Base-by-base conservation (phyloP, 92 coral and sea anemone genomes). In the Siderastrea siderea region DNA sequence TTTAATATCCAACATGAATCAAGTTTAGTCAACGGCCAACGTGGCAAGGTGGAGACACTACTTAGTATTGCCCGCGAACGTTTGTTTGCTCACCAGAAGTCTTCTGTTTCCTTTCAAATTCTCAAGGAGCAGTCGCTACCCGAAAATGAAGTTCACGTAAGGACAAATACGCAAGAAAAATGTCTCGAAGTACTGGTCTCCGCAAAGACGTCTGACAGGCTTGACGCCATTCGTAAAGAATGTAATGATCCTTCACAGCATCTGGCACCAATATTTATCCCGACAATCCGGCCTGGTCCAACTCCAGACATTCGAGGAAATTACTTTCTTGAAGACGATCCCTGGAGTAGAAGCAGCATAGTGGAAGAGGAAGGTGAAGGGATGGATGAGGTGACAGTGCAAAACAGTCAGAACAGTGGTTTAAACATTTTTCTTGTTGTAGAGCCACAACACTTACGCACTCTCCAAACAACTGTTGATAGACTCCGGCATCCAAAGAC, bases 251-350 rank as follows among this genome's bases (percentile, higher is more conserved):
- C 84, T 44, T 51, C 13, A 50, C 49, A 71, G 3, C 80, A 91
- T 57, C 78, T 91, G 43, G 91, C 81, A 9, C 90, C 93, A 4
- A 60, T 91, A 61, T 91, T 91, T 19, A 86, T 91, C 15, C 93
- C 93, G 49, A 74, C 88, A 48, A 63, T 87, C 59, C 91, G 89
- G 26, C 87, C 87, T 10, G 94, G 94, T 17, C 91, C 86, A 48
- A 47, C 60, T 3, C 4, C 16, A 10, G 79, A 82, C n/a, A 77
- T 64, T 2, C 80, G 54, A 43, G 94, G 94, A 47, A 91, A 91
- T 47, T 83, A 75, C 14, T 86, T 64, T 61, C 91, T 91, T 2
- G 94, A 81, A 7, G 91, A 87, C 5, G 87, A 91, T 61, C 94
- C 94, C 14, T 91, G 94, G 94, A 57, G 80, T 11, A 79, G 59